These are phyloP conservation scores for Nemoura dubitans DNA, from an alignment of 2,888 invertebrate genomes.

Conservation along the genomic window DNA sequence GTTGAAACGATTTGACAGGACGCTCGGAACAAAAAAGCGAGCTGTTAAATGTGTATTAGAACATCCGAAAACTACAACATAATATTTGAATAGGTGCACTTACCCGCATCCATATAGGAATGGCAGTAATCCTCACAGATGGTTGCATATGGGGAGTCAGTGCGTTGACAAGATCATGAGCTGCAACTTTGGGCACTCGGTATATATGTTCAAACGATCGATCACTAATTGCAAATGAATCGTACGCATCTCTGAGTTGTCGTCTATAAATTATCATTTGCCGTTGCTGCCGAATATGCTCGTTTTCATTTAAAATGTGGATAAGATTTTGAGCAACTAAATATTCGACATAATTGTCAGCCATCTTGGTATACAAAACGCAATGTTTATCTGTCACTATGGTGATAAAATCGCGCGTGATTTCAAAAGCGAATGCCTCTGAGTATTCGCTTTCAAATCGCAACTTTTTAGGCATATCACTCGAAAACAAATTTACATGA, in stretches of 20 bases:
- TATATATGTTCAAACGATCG: not conserved
- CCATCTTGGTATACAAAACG: not conserved
- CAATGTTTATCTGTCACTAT: not conserved
- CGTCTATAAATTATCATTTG: not conserved
- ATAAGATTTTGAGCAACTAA: not conserved
- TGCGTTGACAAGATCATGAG: not conserved
- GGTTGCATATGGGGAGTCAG: not conserved
- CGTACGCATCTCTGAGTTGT: not conserved
- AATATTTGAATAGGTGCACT: not conserved
- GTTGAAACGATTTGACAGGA: not conserved
- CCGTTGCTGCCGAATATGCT: not conserved
- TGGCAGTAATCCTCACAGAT: not conserved
- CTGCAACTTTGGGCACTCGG: not conserved
- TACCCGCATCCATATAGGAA: constrained; percentile 1
- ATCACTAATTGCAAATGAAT: not conserved
- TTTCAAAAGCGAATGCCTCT: not conserved
- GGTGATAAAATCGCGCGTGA: not conserved
- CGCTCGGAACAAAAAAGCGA: not conserved
- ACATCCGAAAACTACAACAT: not conserved
- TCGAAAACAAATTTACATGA: constrained; percentile 12
- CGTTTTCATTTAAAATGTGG: not conserved
- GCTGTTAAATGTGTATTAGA: not conserved
- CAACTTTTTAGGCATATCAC: not conserved
- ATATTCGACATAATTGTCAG: not conserved
- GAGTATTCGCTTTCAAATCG: not conserved